Conservation (phyloP, 2,888 invertebrate genomes). For the Agrochola lota region DNA sequence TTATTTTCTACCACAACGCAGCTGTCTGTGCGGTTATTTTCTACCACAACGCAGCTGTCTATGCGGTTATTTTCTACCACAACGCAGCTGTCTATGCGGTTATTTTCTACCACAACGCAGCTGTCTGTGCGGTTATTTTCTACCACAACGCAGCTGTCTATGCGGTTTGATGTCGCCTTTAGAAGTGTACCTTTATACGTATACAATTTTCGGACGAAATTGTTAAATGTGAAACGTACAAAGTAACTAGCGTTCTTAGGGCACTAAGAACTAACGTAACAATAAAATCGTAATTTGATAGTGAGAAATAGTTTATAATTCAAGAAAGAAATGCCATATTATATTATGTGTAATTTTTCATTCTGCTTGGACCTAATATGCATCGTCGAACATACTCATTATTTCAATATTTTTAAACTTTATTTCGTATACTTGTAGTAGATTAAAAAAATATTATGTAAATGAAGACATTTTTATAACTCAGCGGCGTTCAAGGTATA, state of each 20-base stretch:
- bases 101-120: too few species aligned
- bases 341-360: background rate
- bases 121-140: too few species aligned
- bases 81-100: too few species aligned
- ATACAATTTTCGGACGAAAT: background rate
- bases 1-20: too few species aligned
- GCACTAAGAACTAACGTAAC: background rate
- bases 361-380: background rate
- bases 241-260: background rate
- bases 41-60: too few species aligned
- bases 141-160: too few species aligned
- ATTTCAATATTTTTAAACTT: background rate
- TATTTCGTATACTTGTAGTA: background rate
- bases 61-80: too few species aligned
- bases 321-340: slow-evolving; percentile 26
- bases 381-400: background rate
- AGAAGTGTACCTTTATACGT: background rate
- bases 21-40: too few species aligned
- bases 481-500: background rate
- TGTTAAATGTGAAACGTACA: background rate
- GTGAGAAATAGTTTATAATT: slow-evolving; percentile 32
- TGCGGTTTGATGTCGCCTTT: background rate
- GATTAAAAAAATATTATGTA: slow-evolving; percentile 10
- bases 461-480: slow-evolving; percentile 17
- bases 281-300: slow-evolving; percentile 5